Evolutionary conservation across 1,140 invertebrate species (phyloP).

Genomic region (Tyrophagus putrescentiae): DNA sequence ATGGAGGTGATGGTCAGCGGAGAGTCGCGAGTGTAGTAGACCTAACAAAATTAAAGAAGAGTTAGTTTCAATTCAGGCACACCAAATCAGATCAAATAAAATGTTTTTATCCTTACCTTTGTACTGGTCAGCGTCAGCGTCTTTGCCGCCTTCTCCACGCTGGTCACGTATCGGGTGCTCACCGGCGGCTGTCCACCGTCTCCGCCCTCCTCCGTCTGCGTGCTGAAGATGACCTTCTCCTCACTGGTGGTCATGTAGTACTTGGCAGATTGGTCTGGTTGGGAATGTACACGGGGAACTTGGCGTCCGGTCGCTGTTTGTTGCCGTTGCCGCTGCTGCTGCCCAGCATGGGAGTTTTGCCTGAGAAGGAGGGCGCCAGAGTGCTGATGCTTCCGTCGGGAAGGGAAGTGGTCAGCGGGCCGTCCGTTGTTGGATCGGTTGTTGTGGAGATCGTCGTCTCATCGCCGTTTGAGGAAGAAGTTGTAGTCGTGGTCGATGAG

Average conservation of each 20-base stretch:
- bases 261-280: background rate
- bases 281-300: conserved; percentile 1
- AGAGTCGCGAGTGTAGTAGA: conserved; percentile 28
- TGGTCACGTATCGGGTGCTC: conserved; percentile 27
- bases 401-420: too few relatives aligned
- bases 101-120: conserved; percentile 16
- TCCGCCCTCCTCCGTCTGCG: background rate
- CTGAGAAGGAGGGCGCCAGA: background rate
- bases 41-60: background rate
- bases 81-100: background rate
- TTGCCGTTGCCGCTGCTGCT: too few relatives aligned
- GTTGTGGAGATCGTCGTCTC: background rate
- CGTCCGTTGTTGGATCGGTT: background rate
- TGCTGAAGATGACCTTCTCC: conserved; percentile 5
- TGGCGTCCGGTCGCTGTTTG: background rate
- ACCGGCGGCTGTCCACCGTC: background rate
- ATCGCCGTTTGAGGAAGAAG: too few relatives aligned
- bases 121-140: conserved; percentile 28
- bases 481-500: too few relatives aligned
- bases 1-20: conserved; percentile 28
- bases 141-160: conserved; percentile 26
- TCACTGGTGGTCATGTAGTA: background rate
- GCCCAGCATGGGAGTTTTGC: too few relatives aligned
- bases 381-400: background rate
- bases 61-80: background rate